Base-by-base conservation (phyloP, 2,797 vertebrate species). In the Melanotaenia trifasciata region DNA sequence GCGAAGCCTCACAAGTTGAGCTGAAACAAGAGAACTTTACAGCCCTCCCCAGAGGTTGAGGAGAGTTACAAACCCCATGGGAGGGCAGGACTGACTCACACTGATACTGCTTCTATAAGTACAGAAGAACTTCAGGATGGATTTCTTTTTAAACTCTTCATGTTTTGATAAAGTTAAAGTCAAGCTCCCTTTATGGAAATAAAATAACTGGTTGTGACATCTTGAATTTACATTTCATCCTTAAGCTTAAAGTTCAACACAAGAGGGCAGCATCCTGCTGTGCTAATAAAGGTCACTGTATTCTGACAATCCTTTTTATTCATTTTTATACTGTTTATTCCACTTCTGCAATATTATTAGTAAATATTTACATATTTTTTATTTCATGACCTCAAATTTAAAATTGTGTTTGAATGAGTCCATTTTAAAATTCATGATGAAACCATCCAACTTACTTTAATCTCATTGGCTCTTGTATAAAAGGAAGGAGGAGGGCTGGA, bases 221-320 rank as follows among this genome's bases (percentile, higher is more conserved):
- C n/a, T 35, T 53, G 1, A 26, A 9, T 63, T 35, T 0, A 47
- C 26, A 47, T 65, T 0, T 40, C 36, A 60, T 13, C 1, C 18
- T n/a, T 12, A 35, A 1, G 4, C 53, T 66, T n/a, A 20, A 6
- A 33, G 22, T 51, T 57, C 8, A 72, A 62, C 86, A 86, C 67
- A 57, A 80, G 85, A 66, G 79, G 81, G 78, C 79, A 59, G 62
- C 75, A 66, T 22, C 76, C 51, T 1, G 18, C 14, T 62, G 36
- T n/a, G 58, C 20, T 57, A 7, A 58, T 68, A 30, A 2, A 54
- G 4, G 14, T 38, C 2, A 54, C 3, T 16, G 35, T 1, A 36
- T 47, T 38, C 36, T 38, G 36, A 38, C 11, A 12, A 4, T 12
- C 36, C 36, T 40, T 40, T 40, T 40, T 3, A 40, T 14, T 12